A percentile compares a stretch with the other conserved stretches of the same genome.
phyloP scores from a whole-genome alignment of 2,113 vertebrate genomes.

The Chaetura pelagica region DNA sequence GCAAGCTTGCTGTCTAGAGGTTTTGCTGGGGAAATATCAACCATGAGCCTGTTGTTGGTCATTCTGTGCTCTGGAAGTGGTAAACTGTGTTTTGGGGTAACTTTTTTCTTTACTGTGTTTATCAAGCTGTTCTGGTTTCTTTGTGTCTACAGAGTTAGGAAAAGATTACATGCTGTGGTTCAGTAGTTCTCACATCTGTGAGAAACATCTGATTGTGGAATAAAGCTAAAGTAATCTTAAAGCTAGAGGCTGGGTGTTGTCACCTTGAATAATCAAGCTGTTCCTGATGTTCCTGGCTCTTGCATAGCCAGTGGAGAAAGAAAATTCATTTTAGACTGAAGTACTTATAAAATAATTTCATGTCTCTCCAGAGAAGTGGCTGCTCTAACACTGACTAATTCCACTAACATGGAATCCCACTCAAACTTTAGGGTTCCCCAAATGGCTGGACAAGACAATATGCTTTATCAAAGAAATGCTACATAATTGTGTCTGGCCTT shows the following conservation, averaged over 20 bases:
- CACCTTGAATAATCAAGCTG: neutral
- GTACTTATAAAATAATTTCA: neutral
- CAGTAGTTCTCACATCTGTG: neutral
- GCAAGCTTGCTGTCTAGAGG: neutral
- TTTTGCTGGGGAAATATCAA: neutral
- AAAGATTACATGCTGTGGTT: fast-evolving
- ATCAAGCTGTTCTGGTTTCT: neutral
- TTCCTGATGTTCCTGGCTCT: neutral
- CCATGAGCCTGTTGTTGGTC: neutral
- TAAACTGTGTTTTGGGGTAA: neutral
- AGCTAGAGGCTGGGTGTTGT: neutral
- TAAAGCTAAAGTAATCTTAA: neutral
- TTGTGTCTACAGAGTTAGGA: neutral
- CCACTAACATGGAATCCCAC: neutral
- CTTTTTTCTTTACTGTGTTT: neutral
- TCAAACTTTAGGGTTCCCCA: neutral
- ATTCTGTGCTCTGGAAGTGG: neutral
- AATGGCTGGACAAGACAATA: neutral
- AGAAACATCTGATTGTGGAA: neutral
- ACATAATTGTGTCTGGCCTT: neutral
- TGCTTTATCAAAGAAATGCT: neutral
- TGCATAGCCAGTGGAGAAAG: neutral
- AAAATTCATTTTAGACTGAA: neutral
- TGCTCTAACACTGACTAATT: neutral
- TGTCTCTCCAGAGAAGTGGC: neutral